Conservation (phyloP, 2,888 invertebrate genomes). For the Cerastis rubricosa region DNA sequence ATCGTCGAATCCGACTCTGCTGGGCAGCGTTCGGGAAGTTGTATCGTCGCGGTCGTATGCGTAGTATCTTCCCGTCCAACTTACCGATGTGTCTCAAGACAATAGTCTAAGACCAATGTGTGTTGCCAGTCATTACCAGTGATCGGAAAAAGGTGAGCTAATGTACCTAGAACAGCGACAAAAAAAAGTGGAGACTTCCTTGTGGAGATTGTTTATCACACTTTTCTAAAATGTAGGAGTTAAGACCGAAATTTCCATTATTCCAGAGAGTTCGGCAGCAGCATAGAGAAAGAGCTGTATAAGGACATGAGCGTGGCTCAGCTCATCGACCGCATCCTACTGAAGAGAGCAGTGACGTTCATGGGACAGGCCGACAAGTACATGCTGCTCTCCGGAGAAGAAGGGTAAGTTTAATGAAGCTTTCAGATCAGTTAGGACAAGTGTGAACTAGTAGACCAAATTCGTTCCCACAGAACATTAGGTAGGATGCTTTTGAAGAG, state of each 20-base stretch:
- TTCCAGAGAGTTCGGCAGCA: slow-evolving; percentile 85
- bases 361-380: slow-evolving; percentile 87
- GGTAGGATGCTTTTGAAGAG: background rate
- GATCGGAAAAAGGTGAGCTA: too few relatives aligned
- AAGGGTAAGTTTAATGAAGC: slow-evolving; percentile 75
- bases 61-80: too few relatives aligned
- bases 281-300: slow-evolving; percentile 90
- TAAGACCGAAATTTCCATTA: slow-evolving; percentile 60
- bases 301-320: slow-evolving; percentile 90
- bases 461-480: background rate
- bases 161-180: too few relatives aligned
- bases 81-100: too few relatives aligned
- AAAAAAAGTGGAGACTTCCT: too few relatives aligned
- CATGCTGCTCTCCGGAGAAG: slow-evolving; percentile 86
- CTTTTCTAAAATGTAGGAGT: background rate
- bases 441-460: background rate
- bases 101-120: too few relatives aligned
- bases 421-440: background rate
- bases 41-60: too few relatives aligned
- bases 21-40: too few relatives aligned
- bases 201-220: background rate
- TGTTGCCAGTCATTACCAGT: too few relatives aligned
- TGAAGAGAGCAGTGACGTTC: slow-evolving; percentile 90
- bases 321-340: slow-evolving; percentile 90
- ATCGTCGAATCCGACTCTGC: too few relatives aligned